Conservation (phyloP, 2,113 vertebrate species). For the Muntiacus reevesi region DNA sequence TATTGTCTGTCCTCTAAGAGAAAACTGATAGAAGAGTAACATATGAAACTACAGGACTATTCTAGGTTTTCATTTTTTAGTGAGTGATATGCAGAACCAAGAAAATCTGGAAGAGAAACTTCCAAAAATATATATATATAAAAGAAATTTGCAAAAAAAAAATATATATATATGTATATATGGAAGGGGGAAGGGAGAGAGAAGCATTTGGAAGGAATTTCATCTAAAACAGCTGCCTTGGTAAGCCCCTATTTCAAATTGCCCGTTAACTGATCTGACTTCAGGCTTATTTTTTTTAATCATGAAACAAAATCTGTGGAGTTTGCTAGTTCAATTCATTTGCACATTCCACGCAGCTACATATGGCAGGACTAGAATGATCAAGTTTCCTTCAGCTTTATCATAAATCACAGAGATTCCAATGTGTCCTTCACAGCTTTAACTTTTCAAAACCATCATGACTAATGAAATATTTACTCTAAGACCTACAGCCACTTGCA, state of each 20-base stretch:
- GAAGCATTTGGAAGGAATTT: slow-evolving; percentile 66
- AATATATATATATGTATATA: background rate
- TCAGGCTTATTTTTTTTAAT: slow-evolving; percentile 67
- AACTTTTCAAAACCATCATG: slow-evolving; percentile 73
- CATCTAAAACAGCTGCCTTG: slow-evolving; percentile 69
- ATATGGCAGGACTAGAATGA: slow-evolving; percentile 60
- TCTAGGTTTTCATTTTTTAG: background rate
- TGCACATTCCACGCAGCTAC: slow-evolving; percentile 69
- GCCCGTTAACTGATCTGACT: slow-evolving; percentile 74
- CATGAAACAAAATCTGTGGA: slow-evolving; percentile 73
- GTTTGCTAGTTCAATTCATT: slow-evolving; percentile 65
- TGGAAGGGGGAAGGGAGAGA: slow-evolving; percentile 35
- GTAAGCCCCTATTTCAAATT: slow-evolving; percentile 73
- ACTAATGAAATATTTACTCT: slow-evolving; percentile 76
- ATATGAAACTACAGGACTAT: background rate
- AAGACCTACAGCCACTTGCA: slow-evolving; percentile 56
- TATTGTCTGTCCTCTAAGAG: background rate
- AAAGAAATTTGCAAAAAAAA: background rate
- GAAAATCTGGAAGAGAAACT: slow-evolving; percentile 28
- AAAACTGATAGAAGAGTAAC: background rate
- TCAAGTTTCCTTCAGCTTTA: slow-evolving; percentile 71
- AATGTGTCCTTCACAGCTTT: slow-evolving; percentile 71
- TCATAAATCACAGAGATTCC: slow-evolving; percentile 76
- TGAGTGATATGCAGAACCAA: background rate
- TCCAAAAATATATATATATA: background rate